phyloP scores from a whole-genome alignment of 2,113 vertebrate genomes.

The Falcunculus frontatus region DNA sequence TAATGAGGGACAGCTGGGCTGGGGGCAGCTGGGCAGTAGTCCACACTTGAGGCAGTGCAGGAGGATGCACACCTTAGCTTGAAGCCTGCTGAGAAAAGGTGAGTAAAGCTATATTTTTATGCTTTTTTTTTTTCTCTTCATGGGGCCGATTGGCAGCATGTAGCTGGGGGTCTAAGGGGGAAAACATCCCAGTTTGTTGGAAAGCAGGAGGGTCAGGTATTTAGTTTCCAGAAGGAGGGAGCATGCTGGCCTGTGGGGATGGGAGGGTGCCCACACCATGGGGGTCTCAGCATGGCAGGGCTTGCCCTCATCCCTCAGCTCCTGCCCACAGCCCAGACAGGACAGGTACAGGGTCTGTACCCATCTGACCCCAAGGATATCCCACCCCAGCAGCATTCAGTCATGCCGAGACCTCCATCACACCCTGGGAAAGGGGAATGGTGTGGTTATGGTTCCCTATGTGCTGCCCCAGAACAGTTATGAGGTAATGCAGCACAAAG shows the following conservation, averaged over 20 bases:
- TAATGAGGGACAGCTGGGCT: accelerated
- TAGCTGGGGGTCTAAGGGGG: accelerated
- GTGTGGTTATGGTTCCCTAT: accelerated
- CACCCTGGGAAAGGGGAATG: accelerated
- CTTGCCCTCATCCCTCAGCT: background rate
- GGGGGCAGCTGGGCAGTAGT: accelerated
- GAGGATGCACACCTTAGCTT: accelerated
- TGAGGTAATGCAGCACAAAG: accelerated
- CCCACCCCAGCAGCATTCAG: background rate
- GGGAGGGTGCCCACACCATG: accelerated
- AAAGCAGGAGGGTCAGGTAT: accelerated
- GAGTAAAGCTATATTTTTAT: accelerated
- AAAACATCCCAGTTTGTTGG: accelerated
- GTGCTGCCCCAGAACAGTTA: background rate
- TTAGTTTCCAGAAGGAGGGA: background rate
- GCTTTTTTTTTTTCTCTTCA: accelerated
- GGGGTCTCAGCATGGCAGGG: too few relatives aligned
- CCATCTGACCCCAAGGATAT: background rate
- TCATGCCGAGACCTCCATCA: accelerated
- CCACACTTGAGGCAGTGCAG: accelerated
- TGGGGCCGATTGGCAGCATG: background rate
- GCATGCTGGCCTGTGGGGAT: accelerated
- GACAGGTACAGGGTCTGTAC: background rate
- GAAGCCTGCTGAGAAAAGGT: background rate
- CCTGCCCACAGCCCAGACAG: background rate